Evolutionary conservation across 2,888 invertebrate genomes (phyloP), one percentile per base, ranked within the genome.

Genomic region (Cataglyphis livida): DNA sequence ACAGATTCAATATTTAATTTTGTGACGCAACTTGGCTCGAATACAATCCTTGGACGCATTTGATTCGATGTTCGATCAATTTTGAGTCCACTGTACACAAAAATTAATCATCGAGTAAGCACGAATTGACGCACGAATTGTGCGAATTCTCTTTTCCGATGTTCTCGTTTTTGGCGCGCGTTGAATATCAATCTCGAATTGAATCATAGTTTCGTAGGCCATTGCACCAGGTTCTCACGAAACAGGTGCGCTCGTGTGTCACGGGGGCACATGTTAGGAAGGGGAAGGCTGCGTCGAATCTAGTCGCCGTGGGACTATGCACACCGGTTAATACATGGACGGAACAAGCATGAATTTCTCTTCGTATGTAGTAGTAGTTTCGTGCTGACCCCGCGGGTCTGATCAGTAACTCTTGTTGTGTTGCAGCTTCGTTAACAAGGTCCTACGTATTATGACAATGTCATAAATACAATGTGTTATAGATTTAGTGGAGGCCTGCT

Each of bases 111-210:
- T 41, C 25, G 78, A 44, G 44, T 71, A 73, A 71, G 35, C 73
- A 59, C 59, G 78, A 78, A 78, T 71, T 59, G 44, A 79, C n/a
- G 78, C 44, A 44, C 57, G 84, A 78, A 81, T 82, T 73, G 68
- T 48, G 73, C 70, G 64, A 82, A 82, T 84, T 81, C 76, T 48
- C 62, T 48, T 59, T 66, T 32, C 76, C 71, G 54, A 25, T 65
- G 65, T 71, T 64, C 76, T 82, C 82, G 48, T 84, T 65, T 66
- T 71, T 35, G n/a, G 70, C 70, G 68, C 41, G 41, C 76, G 57
- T 61, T 73, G 70, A 78, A 85, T 85, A 81, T 68, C 57, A 54
- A 62, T 35, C 41, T 76, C 82, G 81, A 85, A 85, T 83, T 87
- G 78, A 79, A 76, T 76, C 70, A 70, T 35, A 44, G 71, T 83